Conservation (phyloP, 2,888 invertebrate species). For the Tipula helvola region DNA sequence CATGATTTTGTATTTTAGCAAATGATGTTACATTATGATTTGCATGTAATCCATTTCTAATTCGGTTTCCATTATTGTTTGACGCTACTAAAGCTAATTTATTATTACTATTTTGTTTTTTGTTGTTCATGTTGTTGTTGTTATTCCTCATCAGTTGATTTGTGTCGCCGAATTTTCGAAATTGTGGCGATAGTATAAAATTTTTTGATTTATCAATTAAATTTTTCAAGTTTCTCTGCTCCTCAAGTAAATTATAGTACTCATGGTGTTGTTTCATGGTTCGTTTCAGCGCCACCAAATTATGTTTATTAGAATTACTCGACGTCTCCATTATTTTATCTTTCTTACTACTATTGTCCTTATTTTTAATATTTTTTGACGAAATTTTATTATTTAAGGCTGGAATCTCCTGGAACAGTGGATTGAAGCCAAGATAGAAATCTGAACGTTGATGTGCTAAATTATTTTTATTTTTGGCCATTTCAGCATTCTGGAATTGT, state of each 20-base stretch:
- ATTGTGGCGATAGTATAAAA: slow-evolving; percentile 13
- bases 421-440: neutral
- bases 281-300: slow-evolving; percentile 17
- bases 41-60: neutral
- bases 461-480: neutral
- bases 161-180: slow-evolving; percentile 20
- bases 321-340: slow-evolving; percentile 13
- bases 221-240: slow-evolving; percentile 13
- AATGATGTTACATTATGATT: neutral
- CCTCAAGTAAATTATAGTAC: slow-evolving; percentile 19
- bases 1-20: slow-evolving; percentile 8
- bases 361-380: neutral
- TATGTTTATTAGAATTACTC: slow-evolving; percentile 15
- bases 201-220: slow-evolving; percentile 7
- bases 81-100: neutral
- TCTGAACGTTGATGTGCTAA: neutral
- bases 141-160: slow-evolving; percentile 16
- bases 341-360: neutral
- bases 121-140: slow-evolving; percentile 14
- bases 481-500: slow-evolving; percentile 5
- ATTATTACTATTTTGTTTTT: neutral
- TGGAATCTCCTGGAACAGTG: neutral
- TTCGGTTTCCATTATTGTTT: neutral
- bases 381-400: neutral
- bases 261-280: slow-evolving; percentile 16